Evolutionary conservation across 2,113 vertebrate species (phyloP), one percentile per base, ranked within the genome.

Genomic region (Pitta sordida): DNA sequence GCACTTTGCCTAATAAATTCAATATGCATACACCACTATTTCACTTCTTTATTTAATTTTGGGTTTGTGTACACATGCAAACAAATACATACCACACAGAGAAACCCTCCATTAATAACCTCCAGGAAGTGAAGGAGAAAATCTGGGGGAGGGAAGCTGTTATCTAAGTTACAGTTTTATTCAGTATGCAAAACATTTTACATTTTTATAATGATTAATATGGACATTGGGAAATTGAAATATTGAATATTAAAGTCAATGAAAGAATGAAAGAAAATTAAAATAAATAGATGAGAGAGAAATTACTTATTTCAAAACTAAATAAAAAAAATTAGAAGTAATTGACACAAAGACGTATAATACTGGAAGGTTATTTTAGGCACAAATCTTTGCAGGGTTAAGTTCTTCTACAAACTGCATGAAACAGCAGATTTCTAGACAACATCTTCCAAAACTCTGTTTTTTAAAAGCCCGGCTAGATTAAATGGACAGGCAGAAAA

Each of bases 191-290:
- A 82, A 85, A 46, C 51, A 87, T 34, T 74, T 86, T 87, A 39
- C 58, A 85, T 34, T 67, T 86, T 89, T 32, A 51, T 84, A 68
- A 53, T 51, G 39, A 94, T 91, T 75, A 77, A 83, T 79, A 74
- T 2, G 49, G 62, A 53, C 23, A 27, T 71, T 79, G 91, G 75
- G 41, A 77, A 86, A 91, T 36, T 49, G n/a, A 95, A 86, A 74
- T 49, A 82, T 27, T 77, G 68, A 87, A 27, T 67, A 67, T 39
- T 69, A 34, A 86, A 84, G 52, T 86, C 62, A 79, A 67, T 74
- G 44, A 90, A 6, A 81, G 32, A 69, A 52, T 37, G 60, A 68
- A 95, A 91, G 58, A 69, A 85, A 91, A 85, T 49, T 48, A 73
- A 82, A 88, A 89, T 9, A 20, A 52, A 68, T 6, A 75, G 49